These are phyloP conservation scores for Halcyon malimbica DNA, from an alignment of 2,113 vertebrate species.

Conservation along the genomic window DNA sequence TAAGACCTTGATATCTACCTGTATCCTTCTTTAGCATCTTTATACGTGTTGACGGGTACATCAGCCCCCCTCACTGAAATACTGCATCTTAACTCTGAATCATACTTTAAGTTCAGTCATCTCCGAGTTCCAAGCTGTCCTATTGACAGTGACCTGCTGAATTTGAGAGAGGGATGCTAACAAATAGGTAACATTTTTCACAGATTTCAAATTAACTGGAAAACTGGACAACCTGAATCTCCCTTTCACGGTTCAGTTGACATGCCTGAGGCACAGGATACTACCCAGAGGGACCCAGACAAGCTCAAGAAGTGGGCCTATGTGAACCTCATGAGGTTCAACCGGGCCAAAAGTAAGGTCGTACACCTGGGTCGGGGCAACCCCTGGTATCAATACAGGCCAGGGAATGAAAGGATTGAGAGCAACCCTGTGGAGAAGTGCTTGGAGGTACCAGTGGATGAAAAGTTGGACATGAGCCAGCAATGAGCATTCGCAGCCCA, in stretches of 20 bases:
- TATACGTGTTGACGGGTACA: not conserved
- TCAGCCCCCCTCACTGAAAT: not conserved
- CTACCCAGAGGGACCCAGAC: not conserved
- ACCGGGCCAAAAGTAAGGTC: not conserved
- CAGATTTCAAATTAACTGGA: not conserved
- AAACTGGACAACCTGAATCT: not conserved
- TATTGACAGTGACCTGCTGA: not conserved
- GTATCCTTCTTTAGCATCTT: constrained; percentile 41
- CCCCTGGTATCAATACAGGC: rapidly evolving
- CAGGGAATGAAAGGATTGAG: not conserved
- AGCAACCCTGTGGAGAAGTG: not conserved
- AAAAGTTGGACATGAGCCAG: rapidly evolving
- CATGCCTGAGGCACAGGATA: not conserved
- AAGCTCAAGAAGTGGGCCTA: not conserved
- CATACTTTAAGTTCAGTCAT: not conserved
- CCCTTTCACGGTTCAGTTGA: rapidly evolving
- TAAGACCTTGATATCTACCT: constrained; percentile 53
- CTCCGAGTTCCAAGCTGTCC: not conserved
- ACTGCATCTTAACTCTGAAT: not conserved
- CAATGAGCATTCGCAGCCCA: rapidly evolving
- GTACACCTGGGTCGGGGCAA: rapidly evolving
- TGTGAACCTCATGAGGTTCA: not conserved
- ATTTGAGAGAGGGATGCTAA: not conserved
- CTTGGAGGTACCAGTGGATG: rapidly evolving
- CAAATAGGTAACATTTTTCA: not conserved